Evolutionary conservation across 1,140 invertebrate species (phyloP).

Genomic region (Cotesia vestalis): DNA sequence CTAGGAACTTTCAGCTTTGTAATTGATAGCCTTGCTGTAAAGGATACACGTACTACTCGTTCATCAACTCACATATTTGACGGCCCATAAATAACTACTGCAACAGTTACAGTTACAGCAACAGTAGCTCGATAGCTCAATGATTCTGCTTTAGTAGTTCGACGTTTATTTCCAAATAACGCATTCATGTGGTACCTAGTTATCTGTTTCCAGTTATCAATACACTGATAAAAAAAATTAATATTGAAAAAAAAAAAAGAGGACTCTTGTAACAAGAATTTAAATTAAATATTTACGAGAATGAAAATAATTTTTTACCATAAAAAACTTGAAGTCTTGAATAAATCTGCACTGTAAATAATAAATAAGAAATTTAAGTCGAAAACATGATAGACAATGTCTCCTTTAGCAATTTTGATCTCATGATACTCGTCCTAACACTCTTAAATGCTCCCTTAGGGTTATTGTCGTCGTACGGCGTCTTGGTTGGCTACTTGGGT

Average conservation of each 20-base stretch:
- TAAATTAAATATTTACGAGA: no score
- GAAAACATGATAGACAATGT: not conserved
- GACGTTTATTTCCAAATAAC: constrained; percentile 2
- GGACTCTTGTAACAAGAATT: no score
- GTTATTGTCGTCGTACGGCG: constrained; percentile 18
- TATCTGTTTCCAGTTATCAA: not conserved
- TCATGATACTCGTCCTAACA: not conserved
- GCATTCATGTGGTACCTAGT: not conserved
- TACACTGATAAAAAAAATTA: not conserved
- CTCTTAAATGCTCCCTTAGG: not conserved
- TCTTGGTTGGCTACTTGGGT: constrained; percentile 2
- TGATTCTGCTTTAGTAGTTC: constrained; percentile 3
- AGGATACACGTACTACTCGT: constrained; percentile 24
- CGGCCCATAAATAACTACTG: constrained; percentile 29
- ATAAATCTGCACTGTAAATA: not conserved
- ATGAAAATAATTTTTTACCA: no score
- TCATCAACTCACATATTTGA: constrained; percentile 15
- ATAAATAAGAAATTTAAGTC: not conserved
- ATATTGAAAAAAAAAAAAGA: no score
- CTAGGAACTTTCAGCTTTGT: constrained; percentile 41
- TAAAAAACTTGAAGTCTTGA: not conserved
- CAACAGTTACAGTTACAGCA: no score
- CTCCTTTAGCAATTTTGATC: not conserved
- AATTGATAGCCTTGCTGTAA: constrained; percentile 56
- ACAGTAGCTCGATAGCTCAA: constrained; percentile 9